Conservation (phyloP, 2,888 invertebrate genomes). For the Lasioglossum morio region DNA sequence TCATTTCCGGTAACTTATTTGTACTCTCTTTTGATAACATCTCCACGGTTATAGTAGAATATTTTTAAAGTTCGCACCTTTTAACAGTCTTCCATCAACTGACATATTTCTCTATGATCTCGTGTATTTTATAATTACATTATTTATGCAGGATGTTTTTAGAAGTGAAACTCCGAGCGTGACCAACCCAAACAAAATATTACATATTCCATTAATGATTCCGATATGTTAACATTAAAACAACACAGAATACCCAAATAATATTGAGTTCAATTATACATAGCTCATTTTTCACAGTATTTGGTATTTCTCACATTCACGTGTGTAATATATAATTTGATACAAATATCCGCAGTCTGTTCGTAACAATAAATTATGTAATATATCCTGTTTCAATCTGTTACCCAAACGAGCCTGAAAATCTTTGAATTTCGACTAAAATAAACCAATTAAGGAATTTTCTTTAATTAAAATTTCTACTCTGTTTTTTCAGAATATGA, state of each 20-base stretch:
- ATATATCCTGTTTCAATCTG: background rate
- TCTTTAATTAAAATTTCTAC: background rate
- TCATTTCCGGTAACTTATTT: background rate
- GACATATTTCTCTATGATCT: too few species aligned
- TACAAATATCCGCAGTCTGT: background rate
- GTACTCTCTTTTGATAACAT: background rate
- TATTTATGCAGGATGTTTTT: too few species aligned
- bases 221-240: background rate
- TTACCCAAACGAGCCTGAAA: background rate
- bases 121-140: too few species aligned
- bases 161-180: background rate
- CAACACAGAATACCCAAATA: background rate
- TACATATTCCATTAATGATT: background rate
- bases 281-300: background rate
- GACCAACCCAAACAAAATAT: background rate
- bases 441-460: background rate
- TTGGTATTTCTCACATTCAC: background rate
- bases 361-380: background rate
- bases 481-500: too few species aligned
- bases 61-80: background rate
- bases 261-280: background rate
- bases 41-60: background rate
- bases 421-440: background rate
- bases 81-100: background rate
- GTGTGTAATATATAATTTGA: background rate